Evolutionary conservation across 2,888 invertebrate genomes (phyloP).

Genomic region (Orgyia antiqua): DNA sequence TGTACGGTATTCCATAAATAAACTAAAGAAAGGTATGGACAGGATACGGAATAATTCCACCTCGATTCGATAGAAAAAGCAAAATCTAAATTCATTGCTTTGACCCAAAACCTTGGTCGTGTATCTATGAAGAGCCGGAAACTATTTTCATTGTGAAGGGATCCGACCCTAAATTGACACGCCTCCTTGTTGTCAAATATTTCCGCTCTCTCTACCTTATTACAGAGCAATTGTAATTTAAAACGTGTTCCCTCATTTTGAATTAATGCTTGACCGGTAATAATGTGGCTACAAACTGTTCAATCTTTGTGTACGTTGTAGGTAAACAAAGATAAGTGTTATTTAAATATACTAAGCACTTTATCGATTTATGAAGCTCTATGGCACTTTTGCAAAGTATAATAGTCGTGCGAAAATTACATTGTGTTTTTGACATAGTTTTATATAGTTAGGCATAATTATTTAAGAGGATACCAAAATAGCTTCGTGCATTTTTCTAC

Average conservation of each 20-base stretch:
- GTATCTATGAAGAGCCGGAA: slow-evolving; percentile 54
- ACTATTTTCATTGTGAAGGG: slow-evolving; percentile 69
- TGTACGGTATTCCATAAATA: slow-evolving; percentile 59
- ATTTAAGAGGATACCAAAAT: too few species aligned
- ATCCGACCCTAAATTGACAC: slow-evolving; percentile 44
- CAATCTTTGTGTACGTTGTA: too few species aligned
- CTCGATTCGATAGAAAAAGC: slow-evolving; percentile 54
- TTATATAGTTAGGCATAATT: too few species aligned
- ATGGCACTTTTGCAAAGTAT: too few species aligned
- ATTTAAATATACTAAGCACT: too few species aligned
- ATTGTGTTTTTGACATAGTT: too few species aligned
- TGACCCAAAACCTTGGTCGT: slow-evolving; percentile 53
- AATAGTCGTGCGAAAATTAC: too few species aligned
- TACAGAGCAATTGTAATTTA: slow-evolving; percentile 44
- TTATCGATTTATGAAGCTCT: too few species aligned
- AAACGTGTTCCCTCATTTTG: slow-evolving; percentile 37
- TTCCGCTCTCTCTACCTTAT: slow-evolving; percentile 28
- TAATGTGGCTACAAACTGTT: too few species aligned
- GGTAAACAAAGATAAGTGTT: too few species aligned
- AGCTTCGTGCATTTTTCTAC: too few species aligned
- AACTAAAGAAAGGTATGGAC: slow-evolving; percentile 36
- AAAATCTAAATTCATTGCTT: slow-evolving; percentile 70
- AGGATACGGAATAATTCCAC: slow-evolving; percentile 47
- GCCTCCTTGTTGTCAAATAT: slow-evolving; percentile 49
- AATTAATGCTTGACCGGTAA: slow-evolving; percentile 33